Evolutionary conservation across 2,888 invertebrate genomes (phyloP).

Genomic region (Pristionchus japonicus): DNA sequence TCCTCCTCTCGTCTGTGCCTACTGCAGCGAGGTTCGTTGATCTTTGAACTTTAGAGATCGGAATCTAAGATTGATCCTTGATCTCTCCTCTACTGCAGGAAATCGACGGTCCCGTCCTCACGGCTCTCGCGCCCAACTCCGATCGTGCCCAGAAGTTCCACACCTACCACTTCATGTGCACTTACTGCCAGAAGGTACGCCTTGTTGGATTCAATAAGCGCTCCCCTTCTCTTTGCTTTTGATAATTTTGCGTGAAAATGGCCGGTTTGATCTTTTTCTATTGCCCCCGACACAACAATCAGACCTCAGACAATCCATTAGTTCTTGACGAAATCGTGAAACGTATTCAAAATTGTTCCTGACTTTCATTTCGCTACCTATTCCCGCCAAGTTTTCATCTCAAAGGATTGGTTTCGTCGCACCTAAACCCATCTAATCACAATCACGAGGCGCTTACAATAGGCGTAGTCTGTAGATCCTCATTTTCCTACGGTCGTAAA

Average conservation of each 20-base stretch:
- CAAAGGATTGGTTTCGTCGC: too few species aligned
- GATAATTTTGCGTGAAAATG: too few species aligned
- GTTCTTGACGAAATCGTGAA: too few species aligned
- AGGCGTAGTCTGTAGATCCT: background rate
- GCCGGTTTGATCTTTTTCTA: too few species aligned
- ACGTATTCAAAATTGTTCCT: too few species aligned
- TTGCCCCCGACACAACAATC: too few species aligned
- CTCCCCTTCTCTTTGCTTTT: too few species aligned
- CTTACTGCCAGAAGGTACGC: slow-evolving; percentile 90
- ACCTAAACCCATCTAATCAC: too few species aligned
- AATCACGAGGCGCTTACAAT: background rate
- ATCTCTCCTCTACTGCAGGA: slow-evolving; percentile 47
- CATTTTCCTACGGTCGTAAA: background rate
- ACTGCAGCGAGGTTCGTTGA: slow-evolving; percentile 62
- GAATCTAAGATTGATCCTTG: background rate
- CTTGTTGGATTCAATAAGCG: too few species aligned
- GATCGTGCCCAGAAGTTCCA: slow-evolving; percentile 99
- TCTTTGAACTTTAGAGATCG: background rate
- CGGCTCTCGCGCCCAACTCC: slow-evolving; percentile 79
- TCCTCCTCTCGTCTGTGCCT: slow-evolving; percentile 70
- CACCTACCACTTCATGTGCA: slow-evolving; percentile 95
- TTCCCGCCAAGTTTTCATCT: too few species aligned
- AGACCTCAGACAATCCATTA: too few species aligned
- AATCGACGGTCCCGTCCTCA: slow-evolving; percentile 70
- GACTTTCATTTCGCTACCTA: too few species aligned